Evolutionary conservation across 2,797 vertebrate genomes (phyloP).

Genomic region (Semaprochilodus insignis): DNA sequence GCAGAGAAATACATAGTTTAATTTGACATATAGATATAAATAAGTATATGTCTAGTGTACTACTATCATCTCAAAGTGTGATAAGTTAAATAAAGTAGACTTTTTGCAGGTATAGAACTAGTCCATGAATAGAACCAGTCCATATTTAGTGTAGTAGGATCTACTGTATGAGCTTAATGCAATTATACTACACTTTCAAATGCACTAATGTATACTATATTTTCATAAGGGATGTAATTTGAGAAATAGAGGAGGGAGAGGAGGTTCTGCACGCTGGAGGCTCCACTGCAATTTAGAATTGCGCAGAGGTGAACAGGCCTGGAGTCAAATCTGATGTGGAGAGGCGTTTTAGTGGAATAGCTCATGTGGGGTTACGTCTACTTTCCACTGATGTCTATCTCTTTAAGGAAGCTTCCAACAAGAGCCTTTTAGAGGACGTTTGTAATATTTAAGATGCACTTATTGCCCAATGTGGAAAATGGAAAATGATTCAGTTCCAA

Average conservation of each 20-base stretch:
- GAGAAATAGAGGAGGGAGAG: slow-evolving; percentile 44
- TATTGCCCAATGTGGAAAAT: background rate
- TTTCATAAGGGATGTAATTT: background rate
- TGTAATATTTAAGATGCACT: background rate
- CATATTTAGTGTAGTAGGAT: too few relatives aligned
- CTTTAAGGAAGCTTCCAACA: background rate
- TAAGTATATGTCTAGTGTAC: background rate
- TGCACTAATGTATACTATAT: background rate
- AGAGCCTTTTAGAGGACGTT: background rate
- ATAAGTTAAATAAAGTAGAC: too few relatives aligned
- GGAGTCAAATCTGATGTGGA: background rate
- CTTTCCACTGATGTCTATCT: slow-evolving; percentile 5
- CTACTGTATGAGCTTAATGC: too few relatives aligned
- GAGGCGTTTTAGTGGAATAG: slow-evolving; percentile 10
- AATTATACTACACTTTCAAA: background rate
- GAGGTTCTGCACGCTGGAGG: background rate
- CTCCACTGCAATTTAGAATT: slow-evolving; percentile 22
- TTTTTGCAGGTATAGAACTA: too few relatives aligned
- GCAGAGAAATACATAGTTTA: too few relatives aligned
- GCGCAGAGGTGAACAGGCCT: slow-evolving; percentile 39
- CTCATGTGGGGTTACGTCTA: slow-evolving; percentile 3
- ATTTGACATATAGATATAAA: too few relatives aligned
- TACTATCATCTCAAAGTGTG: background rate
- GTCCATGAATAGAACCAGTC: too few relatives aligned
- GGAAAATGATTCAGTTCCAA: background rate